Base-by-base conservation (phyloP, 1,140 invertebrate genomes). In the Zaprionus nigranus region DNA sequence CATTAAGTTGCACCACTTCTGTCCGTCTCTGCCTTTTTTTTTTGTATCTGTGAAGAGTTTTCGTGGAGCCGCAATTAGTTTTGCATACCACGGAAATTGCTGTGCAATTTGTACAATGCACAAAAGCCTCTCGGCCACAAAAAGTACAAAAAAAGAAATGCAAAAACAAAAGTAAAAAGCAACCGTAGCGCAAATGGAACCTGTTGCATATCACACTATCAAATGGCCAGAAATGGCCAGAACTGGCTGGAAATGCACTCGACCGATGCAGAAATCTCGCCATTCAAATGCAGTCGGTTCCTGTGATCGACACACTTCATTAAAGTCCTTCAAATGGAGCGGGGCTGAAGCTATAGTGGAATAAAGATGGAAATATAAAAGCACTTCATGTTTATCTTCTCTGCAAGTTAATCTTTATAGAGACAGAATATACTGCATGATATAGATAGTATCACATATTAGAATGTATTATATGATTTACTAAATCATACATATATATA, bases 51-150 rank as follows among this genome's bases (percentile, higher is more conserved):
- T 30, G 34, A 51, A 34, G 51, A 26, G 34, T 53, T 54, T 38
- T 30, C 43, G 5, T 54, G 26, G 24, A 67, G 56, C 56, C 46
- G 57, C 71, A 73, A 67, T 67, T 68, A 73, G 57, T 61, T 73
- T 53, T 67, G 24, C 43, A 30, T 60, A 3, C 26, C 63, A 43
- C 34, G 24, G 24, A 57, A 57, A 66, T 65, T 56, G 22, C 56
- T 54, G 15, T 56, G 22, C 24, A 38, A 54, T 38, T 51, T 36
- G 30, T 30, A 30, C 28, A 64, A 49, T 62, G 60, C 61, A 17
- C 30, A 40, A 66, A 66, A 59, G 22, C 56, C 67, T 69, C n/a
- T 61, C n/a, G 59, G 24, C 17, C 22, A 26, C 40, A 20, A 56
- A 30, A 34, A 43, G 12, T 36, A 28, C n/a, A n/a, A 20, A 17